These are phyloP conservation scores for Lasiurus cinereus DNA, from an alignment of 2,113 vertebrate species.

Conservation along the genomic window DNA sequence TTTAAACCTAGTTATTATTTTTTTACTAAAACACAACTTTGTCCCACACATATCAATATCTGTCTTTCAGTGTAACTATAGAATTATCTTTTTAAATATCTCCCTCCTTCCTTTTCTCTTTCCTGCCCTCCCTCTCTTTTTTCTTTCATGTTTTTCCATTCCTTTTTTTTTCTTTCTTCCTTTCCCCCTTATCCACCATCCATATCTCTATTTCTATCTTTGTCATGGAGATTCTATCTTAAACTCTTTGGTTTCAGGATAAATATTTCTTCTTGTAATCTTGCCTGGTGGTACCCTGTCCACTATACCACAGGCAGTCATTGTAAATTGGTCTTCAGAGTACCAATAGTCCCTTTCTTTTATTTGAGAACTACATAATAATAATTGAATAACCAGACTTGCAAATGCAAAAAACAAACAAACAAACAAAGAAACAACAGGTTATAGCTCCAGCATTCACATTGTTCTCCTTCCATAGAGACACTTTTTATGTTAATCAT, in stretches of 20 bases:
- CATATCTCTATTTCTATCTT: not conserved
- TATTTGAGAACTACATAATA: not conserved
- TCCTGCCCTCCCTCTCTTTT: rapidly evolving
- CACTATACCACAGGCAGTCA: not conserved
- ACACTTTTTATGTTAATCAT: not conserved
- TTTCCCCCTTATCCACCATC: rapidly evolving
- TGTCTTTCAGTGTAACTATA: not conserved
- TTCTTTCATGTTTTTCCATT: not conserved
- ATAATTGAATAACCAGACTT: not conserved
- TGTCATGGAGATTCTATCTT: not conserved
- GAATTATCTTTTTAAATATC: not conserved
- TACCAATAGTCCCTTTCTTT: not conserved
- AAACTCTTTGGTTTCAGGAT: not conserved
- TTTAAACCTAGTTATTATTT: not conserved
- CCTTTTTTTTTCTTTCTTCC: not conserved
- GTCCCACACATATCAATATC: not conserved
- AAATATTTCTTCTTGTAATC: not conserved
- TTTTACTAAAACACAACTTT: not conserved
- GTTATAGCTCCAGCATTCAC: not conserved
- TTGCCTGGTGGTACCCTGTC: not conserved
- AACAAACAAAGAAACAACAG: not conserved
- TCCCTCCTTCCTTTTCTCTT: too few relatives aligned
- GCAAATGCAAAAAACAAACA: not conserved
- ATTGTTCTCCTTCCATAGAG: not conserved
- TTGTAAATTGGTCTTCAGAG: not conserved